A percentile compares a stretch with the other conserved stretches of the same genome.
Evolutionary conservation across 2,797 vertebrate genomes (phyloP).

Genomic region (Aplochiton taeniatus): DNA sequence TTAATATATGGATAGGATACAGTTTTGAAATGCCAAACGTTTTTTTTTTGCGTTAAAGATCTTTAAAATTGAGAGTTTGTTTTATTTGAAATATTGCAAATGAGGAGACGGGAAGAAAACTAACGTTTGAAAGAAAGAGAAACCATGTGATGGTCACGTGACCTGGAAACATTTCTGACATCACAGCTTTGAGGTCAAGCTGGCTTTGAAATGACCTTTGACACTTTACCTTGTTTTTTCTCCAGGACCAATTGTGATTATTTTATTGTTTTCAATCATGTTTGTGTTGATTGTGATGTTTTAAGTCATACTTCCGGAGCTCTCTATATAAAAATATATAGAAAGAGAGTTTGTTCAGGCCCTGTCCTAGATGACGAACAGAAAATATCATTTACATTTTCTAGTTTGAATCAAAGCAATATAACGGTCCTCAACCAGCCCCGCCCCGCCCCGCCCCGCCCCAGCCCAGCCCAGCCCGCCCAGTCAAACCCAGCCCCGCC

Average conservation of each 20-base stretch:
- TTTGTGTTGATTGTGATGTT: not conserved
- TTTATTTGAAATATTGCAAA: slow-evolving; percentile 48
- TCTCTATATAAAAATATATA: too few species aligned
- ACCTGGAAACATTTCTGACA: slow-evolving; percentile 5
- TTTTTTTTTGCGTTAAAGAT: slow-evolving; percentile 28
- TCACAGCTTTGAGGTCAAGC: too few species aligned
- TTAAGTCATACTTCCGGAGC: not conserved
- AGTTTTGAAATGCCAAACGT: slow-evolving; percentile 54
- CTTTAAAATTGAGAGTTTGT: slow-evolving; percentile 53
- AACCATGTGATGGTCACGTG: slow-evolving; percentile 16
- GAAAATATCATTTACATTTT: too few species aligned
- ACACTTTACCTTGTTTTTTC: too few species aligned
- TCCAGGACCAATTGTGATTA: not conserved
- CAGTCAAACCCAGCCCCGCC: too few species aligned
- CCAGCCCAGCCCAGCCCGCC: too few species aligned
- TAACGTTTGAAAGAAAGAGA: slow-evolving; percentile 24
- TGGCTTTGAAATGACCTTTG: too few species aligned
- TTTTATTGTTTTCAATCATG: not conserved
- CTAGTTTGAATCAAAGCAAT: too few species aligned
- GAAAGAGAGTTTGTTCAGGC: too few species aligned
- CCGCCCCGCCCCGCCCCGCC: too few species aligned
- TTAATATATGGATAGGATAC: slow-evolving; percentile 46
- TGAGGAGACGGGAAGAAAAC: slow-evolving; percentile 28
- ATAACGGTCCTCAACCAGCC: too few species aligned
- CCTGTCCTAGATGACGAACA: too few species aligned